These are phyloP conservation scores for Orius laevigatus DNA, from an alignment of 1,140 invertebrate genomes.

Conservation along the genomic window DNA sequence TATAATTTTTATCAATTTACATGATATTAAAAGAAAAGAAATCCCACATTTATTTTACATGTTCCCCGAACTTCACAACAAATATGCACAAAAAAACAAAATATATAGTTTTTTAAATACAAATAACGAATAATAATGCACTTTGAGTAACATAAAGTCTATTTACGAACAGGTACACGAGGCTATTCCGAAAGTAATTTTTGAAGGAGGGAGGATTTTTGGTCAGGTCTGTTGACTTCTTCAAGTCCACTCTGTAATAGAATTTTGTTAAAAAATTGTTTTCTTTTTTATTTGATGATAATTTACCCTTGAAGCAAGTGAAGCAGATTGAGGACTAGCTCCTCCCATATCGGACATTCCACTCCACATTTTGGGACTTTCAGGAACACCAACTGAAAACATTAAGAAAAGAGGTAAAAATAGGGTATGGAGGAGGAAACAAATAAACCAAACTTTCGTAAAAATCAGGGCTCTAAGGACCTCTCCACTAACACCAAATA, in stretches of 20 bases:
- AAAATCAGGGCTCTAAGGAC: too few relatives aligned
- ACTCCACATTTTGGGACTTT: slow-evolving; percentile 33
- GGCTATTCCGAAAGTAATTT: slow-evolving; percentile 60
- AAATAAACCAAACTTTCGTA: background rate
- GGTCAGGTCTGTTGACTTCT: slow-evolving; percentile 44
- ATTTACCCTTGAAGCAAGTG: slow-evolving; percentile 18
- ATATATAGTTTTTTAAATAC: slow-evolving; percentile 1
- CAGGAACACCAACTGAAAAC: slow-evolving; percentile 28
- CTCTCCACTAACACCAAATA: too few relatives aligned
- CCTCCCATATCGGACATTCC: slow-evolving; percentile 30
- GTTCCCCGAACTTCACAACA: slow-evolving; percentile 5
- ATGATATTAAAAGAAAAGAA: too few relatives aligned
- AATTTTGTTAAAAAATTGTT: slow-evolving; percentile 17
- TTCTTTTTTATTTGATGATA: slow-evolving; percentile 11
- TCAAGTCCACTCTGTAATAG: slow-evolving; percentile 53
- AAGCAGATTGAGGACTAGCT: slow-evolving; percentile 29
- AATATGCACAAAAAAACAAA: slow-evolving; percentile 7
- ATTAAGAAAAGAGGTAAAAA: too few relatives aligned
- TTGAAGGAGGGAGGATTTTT: slow-evolving; percentile 55
- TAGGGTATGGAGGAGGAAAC: too few relatives aligned
- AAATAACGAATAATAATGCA: slow-evolving; percentile 12
- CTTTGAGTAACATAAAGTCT: slow-evolving; percentile 10
- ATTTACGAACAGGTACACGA: slow-evolving; percentile 21
- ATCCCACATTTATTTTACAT: background rate
- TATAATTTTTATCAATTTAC: too few relatives aligned